Conservation (phyloP, 2,797 vertebrate genomes). For the Falco berigora region DNA sequence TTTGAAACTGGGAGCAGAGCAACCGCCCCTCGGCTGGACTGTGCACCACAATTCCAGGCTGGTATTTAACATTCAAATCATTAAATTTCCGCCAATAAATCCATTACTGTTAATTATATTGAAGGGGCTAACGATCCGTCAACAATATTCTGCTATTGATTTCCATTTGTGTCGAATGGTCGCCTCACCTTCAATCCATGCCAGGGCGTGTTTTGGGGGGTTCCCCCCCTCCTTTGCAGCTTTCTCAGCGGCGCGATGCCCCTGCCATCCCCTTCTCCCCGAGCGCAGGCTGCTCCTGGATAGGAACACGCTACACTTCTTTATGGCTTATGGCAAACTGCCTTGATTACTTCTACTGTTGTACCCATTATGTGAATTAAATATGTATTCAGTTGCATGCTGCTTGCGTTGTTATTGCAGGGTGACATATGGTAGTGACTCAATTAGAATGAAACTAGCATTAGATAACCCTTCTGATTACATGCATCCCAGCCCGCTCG, state of each 20-base stretch:
- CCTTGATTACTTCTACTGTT: conserved; percentile 83
- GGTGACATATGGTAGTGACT: conserved; percentile 81
- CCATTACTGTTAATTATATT: conserved; percentile 75
- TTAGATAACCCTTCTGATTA: conserved; percentile 81
- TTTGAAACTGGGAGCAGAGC: not conserved
- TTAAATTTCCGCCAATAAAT: conserved; percentile 70
- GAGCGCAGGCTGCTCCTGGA: conserved; percentile 68
- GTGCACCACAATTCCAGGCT: not conserved
- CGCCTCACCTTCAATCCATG: not conserved
- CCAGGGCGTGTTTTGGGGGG: rapidly evolving
- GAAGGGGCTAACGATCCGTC: conserved; percentile 65
- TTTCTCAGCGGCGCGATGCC: not conserved
- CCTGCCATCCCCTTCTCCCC: conserved; percentile 47
- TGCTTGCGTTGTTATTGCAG: conserved; percentile 79
- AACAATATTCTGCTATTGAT: conserved; percentile 57
- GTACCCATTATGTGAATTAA: conserved; percentile 84
- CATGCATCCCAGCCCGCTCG: conserved; percentile 69
- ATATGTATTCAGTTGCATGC: conserved; percentile 82
- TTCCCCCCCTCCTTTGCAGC: not conserved
- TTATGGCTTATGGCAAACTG: conserved; percentile 83
- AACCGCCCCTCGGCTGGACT: not conserved
- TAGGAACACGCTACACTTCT: conserved; percentile 75
- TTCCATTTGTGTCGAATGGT: not conserved
- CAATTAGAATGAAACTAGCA: conserved; percentile 81
- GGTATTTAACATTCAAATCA: conserved; percentile 60